Evolutionary conservation across 2,888 invertebrate species (phyloP).

Genomic region (Crematogaster levior): DNA sequence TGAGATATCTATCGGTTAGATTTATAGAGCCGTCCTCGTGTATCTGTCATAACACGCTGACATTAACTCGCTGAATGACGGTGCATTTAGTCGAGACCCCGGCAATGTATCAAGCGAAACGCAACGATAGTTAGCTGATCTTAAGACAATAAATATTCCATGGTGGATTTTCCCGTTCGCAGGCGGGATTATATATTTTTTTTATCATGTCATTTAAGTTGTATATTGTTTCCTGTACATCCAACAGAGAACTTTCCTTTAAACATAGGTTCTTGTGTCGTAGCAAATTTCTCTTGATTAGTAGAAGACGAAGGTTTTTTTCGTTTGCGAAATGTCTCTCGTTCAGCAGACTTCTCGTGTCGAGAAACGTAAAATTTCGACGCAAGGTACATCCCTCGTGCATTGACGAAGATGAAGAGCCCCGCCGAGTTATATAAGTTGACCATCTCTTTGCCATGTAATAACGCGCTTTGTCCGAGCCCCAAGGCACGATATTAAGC

Average conservation of each 20-base stretch:
- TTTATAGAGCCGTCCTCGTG: slow-evolving; percentile 50
- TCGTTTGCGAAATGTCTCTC: neutral
- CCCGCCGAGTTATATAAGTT: slow-evolving; percentile 75
- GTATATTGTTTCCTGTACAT: neutral
- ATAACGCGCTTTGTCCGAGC: slow-evolving; percentile 80
- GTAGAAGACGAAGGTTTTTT: neutral
- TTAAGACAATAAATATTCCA: slow-evolving; percentile 44
- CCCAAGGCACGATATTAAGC: slow-evolving; percentile 81
- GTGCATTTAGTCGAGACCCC: slow-evolving; percentile 35
- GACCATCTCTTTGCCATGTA: slow-evolving; percentile 78
- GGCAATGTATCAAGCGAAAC: slow-evolving; percentile 29
- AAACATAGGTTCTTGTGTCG: neutral
- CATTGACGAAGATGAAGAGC: slow-evolving; percentile 70
- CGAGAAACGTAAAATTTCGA: slow-evolving; percentile 15
- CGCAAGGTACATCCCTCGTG: slow-evolving; percentile 2
- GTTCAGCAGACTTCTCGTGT: neutral
- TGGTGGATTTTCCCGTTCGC: neutral
- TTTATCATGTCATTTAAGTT: slow-evolving; percentile 26
- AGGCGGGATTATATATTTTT: neutral
- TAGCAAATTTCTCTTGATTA: neutral
- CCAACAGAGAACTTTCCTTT: neutral
- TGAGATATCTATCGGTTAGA: slow-evolving; percentile 47
- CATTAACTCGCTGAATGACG: slow-evolving; percentile 45
- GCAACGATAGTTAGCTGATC: slow-evolving; percentile 26
- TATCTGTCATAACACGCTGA: slow-evolving; percentile 54